phyloP scores from a whole-genome alignment of 2,888 invertebrate genomes.

The Oegoconia quadripuncta region DNA sequence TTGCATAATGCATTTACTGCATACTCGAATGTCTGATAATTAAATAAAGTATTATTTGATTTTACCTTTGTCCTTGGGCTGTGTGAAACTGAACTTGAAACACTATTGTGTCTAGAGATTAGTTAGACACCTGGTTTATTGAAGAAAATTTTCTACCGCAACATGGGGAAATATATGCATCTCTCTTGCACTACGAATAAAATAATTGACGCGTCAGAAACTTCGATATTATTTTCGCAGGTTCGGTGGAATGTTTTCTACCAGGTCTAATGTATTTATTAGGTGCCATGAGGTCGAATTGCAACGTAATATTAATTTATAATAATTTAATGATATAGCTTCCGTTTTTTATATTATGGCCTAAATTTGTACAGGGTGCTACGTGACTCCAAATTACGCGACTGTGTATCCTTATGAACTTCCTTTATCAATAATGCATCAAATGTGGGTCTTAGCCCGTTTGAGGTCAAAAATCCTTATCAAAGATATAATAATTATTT shows the following conservation, averaged over 20 bases:
- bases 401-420: constrained; percentile 18
- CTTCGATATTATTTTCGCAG: no score
- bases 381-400: constrained; percentile 18
- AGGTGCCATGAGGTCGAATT: constrained; percentile 2
- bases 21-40: constrained; percentile 4
- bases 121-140: background rate
- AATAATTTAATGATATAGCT: background rate
- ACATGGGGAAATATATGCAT: no score
- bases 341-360: constrained; percentile 24
- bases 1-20: background rate
- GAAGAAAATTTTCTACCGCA: no score
- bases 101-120: constrained; percentile 11
- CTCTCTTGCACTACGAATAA: no score
- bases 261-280: no score
- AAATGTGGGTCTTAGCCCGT: background rate
- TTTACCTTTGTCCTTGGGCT: constrained; percentile 13
- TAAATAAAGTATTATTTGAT: constrained; percentile 4
- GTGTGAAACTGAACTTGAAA: constrained; percentile 9
- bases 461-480: background rate
- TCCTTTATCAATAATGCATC: constrained; percentile 9
- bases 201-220: no score
- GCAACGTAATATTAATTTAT: background rate
- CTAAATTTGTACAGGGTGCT: constrained; percentile 35
- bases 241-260: no score
- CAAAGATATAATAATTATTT: no score